Conservation (phyloP, 2,113 vertebrate species). For the Brienomyrus brachyistius region DNA sequence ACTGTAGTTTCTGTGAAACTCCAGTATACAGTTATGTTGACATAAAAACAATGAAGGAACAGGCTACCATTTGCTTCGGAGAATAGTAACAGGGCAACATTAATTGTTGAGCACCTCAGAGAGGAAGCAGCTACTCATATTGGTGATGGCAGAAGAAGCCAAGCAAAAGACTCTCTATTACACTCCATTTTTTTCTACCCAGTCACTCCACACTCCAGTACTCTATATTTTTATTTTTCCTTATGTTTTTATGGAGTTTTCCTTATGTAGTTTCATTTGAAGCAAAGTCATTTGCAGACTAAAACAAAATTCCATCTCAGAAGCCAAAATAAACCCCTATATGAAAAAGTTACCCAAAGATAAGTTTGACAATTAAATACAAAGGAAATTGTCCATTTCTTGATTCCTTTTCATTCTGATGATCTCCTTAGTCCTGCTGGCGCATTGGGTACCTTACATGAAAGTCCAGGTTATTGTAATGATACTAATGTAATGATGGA, state of each 20-base stretch:
- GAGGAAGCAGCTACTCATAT: neutral
- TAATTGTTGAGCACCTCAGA: neutral
- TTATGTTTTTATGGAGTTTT: conserved; percentile 35
- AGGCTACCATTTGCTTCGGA: neutral
- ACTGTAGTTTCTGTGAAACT: neutral
- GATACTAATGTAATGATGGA: neutral
- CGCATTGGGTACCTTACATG: neutral
- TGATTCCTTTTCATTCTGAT: neutral
- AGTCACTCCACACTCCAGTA: conserved; percentile 44
- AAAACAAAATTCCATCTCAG: conserved; percentile 63
- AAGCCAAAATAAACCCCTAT: conserved; percentile 58
- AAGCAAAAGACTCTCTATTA: neutral
- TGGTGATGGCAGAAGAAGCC: neutral
- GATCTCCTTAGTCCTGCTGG: neutral
- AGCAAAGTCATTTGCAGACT: conserved; percentile 54
- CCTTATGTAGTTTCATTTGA: conserved; percentile 58
- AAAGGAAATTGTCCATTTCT: neutral
- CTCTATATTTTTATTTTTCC: conserved; percentile 44
- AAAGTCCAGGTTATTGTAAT: neutral
- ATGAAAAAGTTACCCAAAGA: conserved; percentile 51
- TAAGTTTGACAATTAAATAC: conserved; percentile 43
- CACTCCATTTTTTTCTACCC: neutral
- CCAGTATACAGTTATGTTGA: neutral
- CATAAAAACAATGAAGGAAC: neutral
- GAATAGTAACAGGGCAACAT: too few species aligned